Conservation (phyloP, 2,797 vertebrate species). For the Saxicola maurus region DNA sequence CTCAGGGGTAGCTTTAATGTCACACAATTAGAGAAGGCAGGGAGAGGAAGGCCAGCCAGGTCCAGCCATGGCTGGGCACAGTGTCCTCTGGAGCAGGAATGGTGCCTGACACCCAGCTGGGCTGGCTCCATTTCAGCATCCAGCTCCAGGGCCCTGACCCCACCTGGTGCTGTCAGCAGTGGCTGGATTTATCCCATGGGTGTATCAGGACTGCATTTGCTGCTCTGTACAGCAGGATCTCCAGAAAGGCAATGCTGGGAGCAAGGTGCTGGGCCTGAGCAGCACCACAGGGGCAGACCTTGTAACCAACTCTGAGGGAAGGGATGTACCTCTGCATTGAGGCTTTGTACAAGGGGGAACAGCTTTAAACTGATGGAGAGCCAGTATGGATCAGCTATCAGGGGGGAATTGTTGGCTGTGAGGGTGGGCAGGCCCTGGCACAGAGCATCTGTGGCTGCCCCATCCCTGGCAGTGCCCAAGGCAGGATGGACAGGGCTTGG, state of each 20-base stretch:
- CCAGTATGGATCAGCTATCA: neutral
- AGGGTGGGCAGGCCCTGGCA: neutral
- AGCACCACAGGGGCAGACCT: neutral
- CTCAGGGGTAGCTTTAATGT: neutral
- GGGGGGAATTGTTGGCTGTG: too few species aligned
- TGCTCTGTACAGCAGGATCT: neutral
- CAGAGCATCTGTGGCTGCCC: neutral
- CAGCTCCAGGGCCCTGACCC: neutral
- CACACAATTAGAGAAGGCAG: neutral
- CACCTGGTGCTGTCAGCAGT: accelerated
- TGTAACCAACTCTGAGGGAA: neutral
- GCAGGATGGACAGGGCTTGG: neutral
- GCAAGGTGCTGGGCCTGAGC: neutral
- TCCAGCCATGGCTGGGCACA: accelerated
- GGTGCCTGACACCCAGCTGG: neutral
- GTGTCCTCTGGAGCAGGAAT: neutral
- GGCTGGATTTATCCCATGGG: neutral
- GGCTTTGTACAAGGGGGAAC: neutral
- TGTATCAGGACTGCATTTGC: neutral
- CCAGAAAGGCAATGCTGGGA: neutral
- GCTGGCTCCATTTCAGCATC: neutral
- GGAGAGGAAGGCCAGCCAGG: neutral
- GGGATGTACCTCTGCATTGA: neutral
- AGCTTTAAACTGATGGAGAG: neutral
- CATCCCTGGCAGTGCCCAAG: neutral